Evolutionary conservation across 2,113 vertebrate genomes (phyloP), one percentile per base, ranked within the genome.

Genomic region (Archilochus colubris): DNA sequence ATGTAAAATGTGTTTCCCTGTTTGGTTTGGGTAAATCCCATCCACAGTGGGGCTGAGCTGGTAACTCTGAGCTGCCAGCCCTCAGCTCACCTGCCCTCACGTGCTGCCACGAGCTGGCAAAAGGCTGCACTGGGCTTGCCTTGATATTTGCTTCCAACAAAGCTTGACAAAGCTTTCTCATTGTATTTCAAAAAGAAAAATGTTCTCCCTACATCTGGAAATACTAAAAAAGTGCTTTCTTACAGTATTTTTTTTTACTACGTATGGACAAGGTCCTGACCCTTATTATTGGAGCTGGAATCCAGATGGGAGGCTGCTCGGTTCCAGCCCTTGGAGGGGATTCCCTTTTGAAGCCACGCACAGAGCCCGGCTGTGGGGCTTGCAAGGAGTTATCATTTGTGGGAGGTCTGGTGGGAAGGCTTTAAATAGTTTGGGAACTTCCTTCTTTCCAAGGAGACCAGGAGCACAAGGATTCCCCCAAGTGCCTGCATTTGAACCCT

Each of bases 141-240:
- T 84, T 62, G 90, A 74, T 84, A 82, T 97, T 91, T 91, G 51
- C 93, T 96, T 96, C 92, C 84, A 95, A 86, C 96, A 96, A 92
- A 96, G 82, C 93, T 91, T 91, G 93, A 97, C 95, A 97, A 97
- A 97, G 84, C 96, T 97, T 97, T 97, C 95, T 97, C 97, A 95
- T 97, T 97, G 97, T 97, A 97, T 98, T 97, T 97, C 97, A 97
- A 97, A 97, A 97, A 94, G 94, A 95, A 97, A 97, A 97, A 96
- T 91, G 89, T 96, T 97, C 96, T 33, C 4, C 91, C 94, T 96
- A 96, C 97, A 98, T 97, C 97, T 98, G 97, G 97, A 98, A 98
- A 97, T 97, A 97, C 97, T 98, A 97, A 98, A 97, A 97, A 93
- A 97, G 91, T 94, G 92, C 94, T 97, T 97, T 97, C 93, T 95